Conservation (phyloP, 2,113 vertebrate genomes). For the Mustelus asterias region DNA sequence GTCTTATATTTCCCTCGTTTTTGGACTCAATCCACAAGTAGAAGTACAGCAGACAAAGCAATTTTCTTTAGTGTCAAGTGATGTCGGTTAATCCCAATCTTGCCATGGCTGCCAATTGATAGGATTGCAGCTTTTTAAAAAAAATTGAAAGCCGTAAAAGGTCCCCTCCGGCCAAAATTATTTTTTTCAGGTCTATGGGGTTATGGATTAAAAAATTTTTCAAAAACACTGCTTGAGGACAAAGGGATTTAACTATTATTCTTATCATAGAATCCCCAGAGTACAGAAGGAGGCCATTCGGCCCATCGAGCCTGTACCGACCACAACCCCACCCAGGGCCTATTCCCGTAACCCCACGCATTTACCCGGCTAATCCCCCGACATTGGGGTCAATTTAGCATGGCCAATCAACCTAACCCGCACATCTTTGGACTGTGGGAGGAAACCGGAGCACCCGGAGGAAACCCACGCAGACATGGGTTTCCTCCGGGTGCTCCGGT, state of each 20-base stretch:
- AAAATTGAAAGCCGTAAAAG: background rate
- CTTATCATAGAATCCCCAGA: no score
- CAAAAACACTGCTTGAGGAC: background rate
- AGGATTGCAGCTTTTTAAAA: background rate
- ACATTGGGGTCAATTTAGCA: no score
- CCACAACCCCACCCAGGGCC: no score
- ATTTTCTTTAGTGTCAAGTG: background rate
- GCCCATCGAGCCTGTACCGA: no score
- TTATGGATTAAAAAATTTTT: background rate
- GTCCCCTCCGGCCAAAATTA: background rate
- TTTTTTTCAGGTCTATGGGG: background rate
- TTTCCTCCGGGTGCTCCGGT: no score
- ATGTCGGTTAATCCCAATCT: background rate
- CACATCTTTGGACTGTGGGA: no score
- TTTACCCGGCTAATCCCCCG: no score
- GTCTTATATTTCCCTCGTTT: background rate
- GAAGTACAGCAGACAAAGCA: background rate
- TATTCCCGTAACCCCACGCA: no score
- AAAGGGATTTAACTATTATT: background rate
- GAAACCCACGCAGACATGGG: no score
- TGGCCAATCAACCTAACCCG: no score
- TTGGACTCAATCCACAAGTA: background rate
- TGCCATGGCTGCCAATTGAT: background rate
- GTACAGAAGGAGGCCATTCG: no score
- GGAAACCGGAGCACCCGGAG: no score